These are phyloP conservation scores for Grammomys surdaster DNA, from an alignment of 2,113 vertebrate species.

Conservation along the genomic window DNA sequence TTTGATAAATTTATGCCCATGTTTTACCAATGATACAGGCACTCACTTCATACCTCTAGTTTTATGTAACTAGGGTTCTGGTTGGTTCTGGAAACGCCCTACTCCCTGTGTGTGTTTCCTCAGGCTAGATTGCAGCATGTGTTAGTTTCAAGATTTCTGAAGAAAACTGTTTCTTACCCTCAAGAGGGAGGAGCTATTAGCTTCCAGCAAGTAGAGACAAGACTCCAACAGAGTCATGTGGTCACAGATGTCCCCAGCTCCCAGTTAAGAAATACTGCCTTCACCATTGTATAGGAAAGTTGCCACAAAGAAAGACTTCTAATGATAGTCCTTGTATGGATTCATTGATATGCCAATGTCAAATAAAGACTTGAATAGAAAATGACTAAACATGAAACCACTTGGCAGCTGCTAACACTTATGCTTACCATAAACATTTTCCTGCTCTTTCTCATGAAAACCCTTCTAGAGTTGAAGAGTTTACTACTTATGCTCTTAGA, in stretches of 20 bases:
- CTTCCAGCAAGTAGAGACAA: neutral
- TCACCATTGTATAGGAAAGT: neutral
- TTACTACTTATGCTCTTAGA: neutral
- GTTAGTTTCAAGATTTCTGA: neutral
- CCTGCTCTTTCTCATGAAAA: constrained; percentile 5
- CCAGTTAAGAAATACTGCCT: neutral
- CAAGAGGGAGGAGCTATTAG: no score
- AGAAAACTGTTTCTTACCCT: neutral
- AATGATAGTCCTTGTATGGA: neutral
- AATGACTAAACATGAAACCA: neutral
- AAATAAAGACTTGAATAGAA: neutral
- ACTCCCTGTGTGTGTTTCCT: neutral
- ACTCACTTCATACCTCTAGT: neutral
- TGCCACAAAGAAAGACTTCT: neutral
- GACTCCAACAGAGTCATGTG: neutral
- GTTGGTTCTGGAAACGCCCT: neutral
- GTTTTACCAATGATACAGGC: neutral
- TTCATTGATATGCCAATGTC: neutral
- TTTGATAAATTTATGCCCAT: neutral
- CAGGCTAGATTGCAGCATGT: neutral
- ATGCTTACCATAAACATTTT: neutral
- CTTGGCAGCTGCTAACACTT: neutral
- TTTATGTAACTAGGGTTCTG: neutral
- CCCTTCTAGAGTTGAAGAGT: neutral
- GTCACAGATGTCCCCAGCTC: neutral